These are phyloP conservation scores for Nipponia nippon DNA, from an alignment of 2,113 vertebrate species.

Conservation along the genomic window DNA sequence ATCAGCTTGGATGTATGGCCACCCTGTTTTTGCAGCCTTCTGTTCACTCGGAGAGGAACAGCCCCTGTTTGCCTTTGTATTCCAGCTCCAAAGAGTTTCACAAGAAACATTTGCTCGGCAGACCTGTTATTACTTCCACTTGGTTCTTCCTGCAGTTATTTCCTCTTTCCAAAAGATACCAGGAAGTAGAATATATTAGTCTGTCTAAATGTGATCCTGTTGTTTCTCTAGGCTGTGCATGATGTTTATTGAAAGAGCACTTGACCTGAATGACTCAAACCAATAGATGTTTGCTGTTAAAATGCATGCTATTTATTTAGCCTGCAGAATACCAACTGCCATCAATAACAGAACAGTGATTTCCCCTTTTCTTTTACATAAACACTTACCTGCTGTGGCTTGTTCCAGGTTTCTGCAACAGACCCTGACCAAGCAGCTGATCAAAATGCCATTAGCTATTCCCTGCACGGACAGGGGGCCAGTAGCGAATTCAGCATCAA, in stretches of 20 bases:
- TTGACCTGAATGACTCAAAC: not conserved
- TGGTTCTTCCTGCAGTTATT: not conserved
- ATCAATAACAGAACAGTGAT: not conserved
- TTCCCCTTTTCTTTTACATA: not conserved
- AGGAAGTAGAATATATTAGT: not conserved
- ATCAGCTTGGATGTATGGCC: not conserved
- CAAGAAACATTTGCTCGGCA: not conserved
- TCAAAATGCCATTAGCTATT: slow-evolving; percentile 80
- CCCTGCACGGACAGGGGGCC: slow-evolving; percentile 85
- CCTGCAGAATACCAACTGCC: not conserved
- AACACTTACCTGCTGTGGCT: not conserved
- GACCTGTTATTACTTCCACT: not conserved
- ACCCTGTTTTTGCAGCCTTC: not conserved
- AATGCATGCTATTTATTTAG: not conserved
- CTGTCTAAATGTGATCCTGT: not conserved
- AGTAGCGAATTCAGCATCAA: slow-evolving; percentile 82
- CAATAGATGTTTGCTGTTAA: not conserved
- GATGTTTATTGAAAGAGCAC: not conserved
- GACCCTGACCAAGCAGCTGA: slow-evolving; percentile 86
- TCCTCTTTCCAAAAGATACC: not conserved
- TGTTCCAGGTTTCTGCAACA: slow-evolving; percentile 81
- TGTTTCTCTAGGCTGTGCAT: not conserved
- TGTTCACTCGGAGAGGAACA: not conserved
- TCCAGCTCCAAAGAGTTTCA: not conserved
- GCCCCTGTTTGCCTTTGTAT: not conserved